A percentile compares a stretch with the other conserved stretches of the same genome.
Conservation (phyloP, 2,888 invertebrate genomes). For the Lasius platythorax region DNA sequence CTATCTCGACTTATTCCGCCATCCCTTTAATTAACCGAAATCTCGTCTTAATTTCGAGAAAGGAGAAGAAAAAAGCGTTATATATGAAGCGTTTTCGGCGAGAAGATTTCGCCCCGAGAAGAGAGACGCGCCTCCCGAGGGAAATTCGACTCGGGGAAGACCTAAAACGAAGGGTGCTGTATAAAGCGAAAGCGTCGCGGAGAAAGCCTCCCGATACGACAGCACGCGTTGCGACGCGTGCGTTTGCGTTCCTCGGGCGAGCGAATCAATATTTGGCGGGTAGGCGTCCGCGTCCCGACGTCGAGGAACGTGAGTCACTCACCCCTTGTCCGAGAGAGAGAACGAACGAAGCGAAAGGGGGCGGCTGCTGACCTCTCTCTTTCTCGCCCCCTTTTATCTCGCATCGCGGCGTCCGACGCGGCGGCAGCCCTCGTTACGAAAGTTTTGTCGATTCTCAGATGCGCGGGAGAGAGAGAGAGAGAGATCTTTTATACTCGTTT, state of each 20-base stretch:
- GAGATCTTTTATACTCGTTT: not conserved
- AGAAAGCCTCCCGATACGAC: slow-evolving; percentile 70
- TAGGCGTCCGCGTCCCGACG: slow-evolving; percentile 81
- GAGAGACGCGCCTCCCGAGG: slow-evolving; percentile 26
- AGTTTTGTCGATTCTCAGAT: slow-evolving; percentile 26
- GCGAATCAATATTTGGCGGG: slow-evolving; percentile 85
- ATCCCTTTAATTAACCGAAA: not conserved
- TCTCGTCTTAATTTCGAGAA: not conserved
- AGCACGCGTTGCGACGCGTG: slow-evolving; percentile 72
- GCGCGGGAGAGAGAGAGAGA: not conserved
- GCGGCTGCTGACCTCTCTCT: slow-evolving; percentile 68
- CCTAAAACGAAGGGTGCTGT: slow-evolving; percentile 35
- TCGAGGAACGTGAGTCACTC: slow-evolving; percentile 85
- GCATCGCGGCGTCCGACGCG: slow-evolving; percentile 52
- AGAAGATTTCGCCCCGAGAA: slow-evolving; percentile 4
- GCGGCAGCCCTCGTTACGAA: slow-evolving; percentile 52
- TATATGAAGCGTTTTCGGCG: not conserved
- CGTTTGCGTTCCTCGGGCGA: slow-evolving; percentile 76
- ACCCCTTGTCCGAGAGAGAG: slow-evolving; percentile 68
- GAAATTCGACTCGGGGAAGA: slow-evolving; percentile 54
- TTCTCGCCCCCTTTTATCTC: slow-evolving; percentile 65
- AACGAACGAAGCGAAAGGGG: slow-evolving; percentile 55
- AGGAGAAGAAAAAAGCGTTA: not conserved
- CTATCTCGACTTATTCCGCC: not conserved
- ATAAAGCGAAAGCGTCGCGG: slow-evolving; percentile 39